Conservation (phyloP, 2,113 vertebrate genomes). For the Recurvirostra avosetta region DNA sequence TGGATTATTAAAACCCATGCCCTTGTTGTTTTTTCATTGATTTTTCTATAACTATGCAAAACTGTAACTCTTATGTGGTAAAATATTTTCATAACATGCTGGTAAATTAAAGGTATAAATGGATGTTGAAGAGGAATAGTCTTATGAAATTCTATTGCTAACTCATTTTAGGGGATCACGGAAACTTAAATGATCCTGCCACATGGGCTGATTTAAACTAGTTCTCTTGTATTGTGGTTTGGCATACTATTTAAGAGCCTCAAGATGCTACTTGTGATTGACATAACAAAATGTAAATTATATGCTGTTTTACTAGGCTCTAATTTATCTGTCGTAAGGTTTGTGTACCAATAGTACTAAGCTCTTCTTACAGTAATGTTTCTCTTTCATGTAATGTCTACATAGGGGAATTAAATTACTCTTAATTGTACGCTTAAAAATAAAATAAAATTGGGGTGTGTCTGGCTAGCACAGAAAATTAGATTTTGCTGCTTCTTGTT, state of each 20-base stretch:
- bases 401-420: constrained; percentile 16
- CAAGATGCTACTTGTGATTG: constrained; percentile 53
- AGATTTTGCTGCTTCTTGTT: constrained; percentile 7
- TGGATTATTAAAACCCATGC: background rate
- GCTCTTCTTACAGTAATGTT: constrained; percentile 20
- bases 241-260: constrained; percentile 21
- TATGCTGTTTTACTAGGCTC: constrained; percentile 56
- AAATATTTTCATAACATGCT: background rate
- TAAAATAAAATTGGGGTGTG: constrained; percentile 22
- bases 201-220: constrained; percentile 23
- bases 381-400: background rate
- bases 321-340: constrained; percentile 61
- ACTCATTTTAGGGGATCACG: background rate
- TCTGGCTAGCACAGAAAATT: constrained; percentile 21
- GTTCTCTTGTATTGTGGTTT: constrained; percentile 28
- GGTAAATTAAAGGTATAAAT: background rate
- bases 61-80: background rate
- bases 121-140: background rate
- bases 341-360: constrained; percentile 42
- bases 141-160: background rate
- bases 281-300: constrained; percentile 65
- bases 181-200: background rate
- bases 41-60: background rate
- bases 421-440: constrained; percentile 34
- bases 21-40: background rate